phyloP scores from a whole-genome alignment of 2,797 vertebrate species.

The Gymnoscopelus microlampas region DNA sequence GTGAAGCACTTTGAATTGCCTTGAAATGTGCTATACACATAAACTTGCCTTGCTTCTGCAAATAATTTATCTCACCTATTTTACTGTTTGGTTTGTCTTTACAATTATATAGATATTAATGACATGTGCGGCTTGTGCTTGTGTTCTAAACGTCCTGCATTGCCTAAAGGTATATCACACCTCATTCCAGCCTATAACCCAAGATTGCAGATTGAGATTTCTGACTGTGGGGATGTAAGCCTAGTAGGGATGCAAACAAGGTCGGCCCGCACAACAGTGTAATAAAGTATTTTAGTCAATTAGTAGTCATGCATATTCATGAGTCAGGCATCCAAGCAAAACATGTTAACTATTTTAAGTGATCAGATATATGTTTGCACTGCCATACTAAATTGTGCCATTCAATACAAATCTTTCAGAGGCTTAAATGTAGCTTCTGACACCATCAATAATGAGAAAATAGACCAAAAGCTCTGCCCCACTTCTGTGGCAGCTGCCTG shows the following conservation, averaged over 20 bases:
- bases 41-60: too few relatives aligned
- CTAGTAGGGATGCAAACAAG: slow-evolving; percentile 48
- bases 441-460: too few relatives aligned
- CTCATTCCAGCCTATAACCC: slow-evolving; percentile 55
- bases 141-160: slow-evolving; percentile 42
- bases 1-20: too few relatives aligned
- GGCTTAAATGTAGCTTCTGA: too few relatives aligned
- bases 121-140: background rate
- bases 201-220: slow-evolving; percentile 22
- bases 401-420: too few relatives aligned
- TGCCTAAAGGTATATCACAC: slow-evolving; percentile 54
- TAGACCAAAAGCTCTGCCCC: slow-evolving; percentile 31
- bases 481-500: slow-evolving; percentile 38
- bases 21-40: too few relatives aligned
- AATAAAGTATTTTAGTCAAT: slow-evolving; percentile 47
- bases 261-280: slow-evolving; percentile 25
- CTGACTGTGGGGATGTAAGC: slow-evolving; percentile 50
- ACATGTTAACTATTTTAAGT: background rate
- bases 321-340: background rate
- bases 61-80: too few relatives aligned
- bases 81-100: too few relatives aligned
- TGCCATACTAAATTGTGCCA: too few relatives aligned
- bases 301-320: slow-evolving; percentile 5
- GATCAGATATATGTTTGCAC: too few relatives aligned
- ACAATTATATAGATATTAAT: too few relatives aligned